Conservation (phyloP, 2,113 vertebrate genomes). For the Lota lota region DNA sequence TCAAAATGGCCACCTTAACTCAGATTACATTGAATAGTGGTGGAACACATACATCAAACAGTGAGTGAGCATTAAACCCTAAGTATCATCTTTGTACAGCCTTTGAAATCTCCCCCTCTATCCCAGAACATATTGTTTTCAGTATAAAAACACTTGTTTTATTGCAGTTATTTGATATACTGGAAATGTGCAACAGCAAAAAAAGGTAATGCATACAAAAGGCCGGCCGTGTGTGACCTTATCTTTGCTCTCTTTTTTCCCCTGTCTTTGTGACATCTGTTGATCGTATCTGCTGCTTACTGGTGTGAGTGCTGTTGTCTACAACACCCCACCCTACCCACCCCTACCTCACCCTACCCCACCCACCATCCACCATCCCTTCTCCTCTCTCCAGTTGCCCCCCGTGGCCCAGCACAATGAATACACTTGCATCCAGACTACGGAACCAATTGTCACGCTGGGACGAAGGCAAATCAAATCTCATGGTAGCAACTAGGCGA, state of each 20-base stretch:
- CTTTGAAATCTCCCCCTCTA: no score
- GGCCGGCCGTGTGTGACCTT: constrained; percentile 48
- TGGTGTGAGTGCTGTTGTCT: constrained; percentile 64
- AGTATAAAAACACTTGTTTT: no score
- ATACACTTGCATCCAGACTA: constrained; percentile 71
- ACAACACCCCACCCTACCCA: constrained; percentile 9
- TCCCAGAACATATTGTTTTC: no score
- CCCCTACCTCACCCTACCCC: neutral
- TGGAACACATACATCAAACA: no score
- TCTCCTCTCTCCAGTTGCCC: constrained; percentile 35
- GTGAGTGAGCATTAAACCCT: no score
- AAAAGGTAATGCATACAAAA: constrained; percentile 33
- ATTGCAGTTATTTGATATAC: no score
- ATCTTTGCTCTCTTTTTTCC: constrained; percentile 18
- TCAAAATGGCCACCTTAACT: no score
- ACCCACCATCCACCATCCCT: constrained; percentile 8
- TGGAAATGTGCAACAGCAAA: no score
- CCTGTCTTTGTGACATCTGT: constrained; percentile 64
- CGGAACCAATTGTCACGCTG: constrained; percentile 73
- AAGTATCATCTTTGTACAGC: no score
- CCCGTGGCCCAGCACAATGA: constrained; percentile 62
- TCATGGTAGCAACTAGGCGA: constrained; percentile 68
- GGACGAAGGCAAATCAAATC: constrained; percentile 78
- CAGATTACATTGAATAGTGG: no score
- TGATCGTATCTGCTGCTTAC: constrained; percentile 64